A percentile compares a stretch with the other conserved stretches of the same genome.
Evolutionary conservation across 2,797 vertebrate genomes (phyloP).

Genomic region (Taenioides sp.): DNA sequence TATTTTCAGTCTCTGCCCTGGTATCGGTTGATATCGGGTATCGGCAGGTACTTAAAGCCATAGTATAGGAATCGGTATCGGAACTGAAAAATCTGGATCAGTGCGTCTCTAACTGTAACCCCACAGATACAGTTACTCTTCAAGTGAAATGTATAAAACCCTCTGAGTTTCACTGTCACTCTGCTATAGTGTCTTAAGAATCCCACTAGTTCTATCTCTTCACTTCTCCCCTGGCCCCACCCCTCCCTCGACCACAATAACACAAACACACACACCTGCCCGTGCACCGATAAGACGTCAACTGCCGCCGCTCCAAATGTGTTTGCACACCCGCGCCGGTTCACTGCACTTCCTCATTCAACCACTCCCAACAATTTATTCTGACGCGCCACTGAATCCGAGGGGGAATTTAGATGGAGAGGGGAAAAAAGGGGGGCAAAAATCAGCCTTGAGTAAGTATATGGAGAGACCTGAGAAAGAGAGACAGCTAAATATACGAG

Average conservation of each 20-base stretch:
- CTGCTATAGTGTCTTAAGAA: conserved; percentile 26
- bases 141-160: neutral
- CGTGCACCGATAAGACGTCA: conserved; percentile 64
- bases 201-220: conserved; percentile 14
- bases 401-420: conserved; percentile 67
- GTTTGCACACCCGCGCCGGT: conserved; percentile 63
- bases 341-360: conserved; percentile 72
- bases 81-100: too few species aligned
- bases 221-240: conserved; percentile 28
- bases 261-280: conserved; percentile 62
- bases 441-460: conserved; percentile 37
- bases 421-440: conserved; percentile 36
- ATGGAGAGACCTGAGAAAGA: conserved; percentile 18
- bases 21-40: too few species aligned
- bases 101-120: neutral
- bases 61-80: too few species aligned
- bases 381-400: conserved; percentile 57
- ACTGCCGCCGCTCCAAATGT: conserved; percentile 50
- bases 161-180: conserved; percentile 32
- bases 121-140: neutral
- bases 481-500: conserved; percentile 52
- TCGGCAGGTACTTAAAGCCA: too few species aligned
- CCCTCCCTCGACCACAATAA: conserved; percentile 19
- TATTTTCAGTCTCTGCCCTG: too few species aligned
- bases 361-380: conserved; percentile 69